phyloP scores from a whole-genome alignment of 64 coral and sea anemone species.

The Platygyra sinensis region DNA sequence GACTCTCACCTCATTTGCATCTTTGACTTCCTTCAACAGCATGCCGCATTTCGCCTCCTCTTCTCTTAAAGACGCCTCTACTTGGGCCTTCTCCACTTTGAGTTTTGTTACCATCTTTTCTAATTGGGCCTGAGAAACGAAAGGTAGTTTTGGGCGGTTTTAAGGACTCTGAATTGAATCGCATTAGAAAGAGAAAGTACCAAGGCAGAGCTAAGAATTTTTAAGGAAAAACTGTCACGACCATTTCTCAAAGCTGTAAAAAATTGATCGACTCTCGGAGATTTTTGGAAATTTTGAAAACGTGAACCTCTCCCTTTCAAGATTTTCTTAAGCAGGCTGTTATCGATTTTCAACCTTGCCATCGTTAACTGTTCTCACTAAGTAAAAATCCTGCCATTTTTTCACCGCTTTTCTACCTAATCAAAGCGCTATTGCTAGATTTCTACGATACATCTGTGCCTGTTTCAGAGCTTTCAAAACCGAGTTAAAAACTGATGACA shows the following conservation, averaged over 20 bases:
- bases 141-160: not conserved
- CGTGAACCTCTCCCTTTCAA: no score
- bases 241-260: no score
- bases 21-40: slow-evolving; percentile 87
- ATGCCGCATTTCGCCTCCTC: slow-evolving; percentile 87
- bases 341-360: no score
- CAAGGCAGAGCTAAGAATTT: not conserved
- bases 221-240: no score
- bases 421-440: no score
- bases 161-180: not conserved
- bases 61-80: slow-evolving; percentile 70
- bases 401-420: no score
- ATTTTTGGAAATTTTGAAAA: no score
- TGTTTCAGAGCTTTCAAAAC: not conserved
- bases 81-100: slow-evolving; percentile 86
- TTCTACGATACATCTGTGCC: no score
- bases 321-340: no score
- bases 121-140: slow-evolving; percentile 62
- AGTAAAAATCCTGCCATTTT: no score
- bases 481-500: not conserved
- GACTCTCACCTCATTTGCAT: slow-evolving; percentile 83
- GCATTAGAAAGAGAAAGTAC: not conserved
- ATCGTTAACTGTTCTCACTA: no score
- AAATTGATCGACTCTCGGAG: no score
- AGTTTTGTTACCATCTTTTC: slow-evolving; percentile 76